A percentile compares a stretch with the other conserved stretches of the same genome.
phyloP scores from a whole-genome alignment of 2,888 invertebrate species.

The Chalcosyrphus nemorum region DNA sequence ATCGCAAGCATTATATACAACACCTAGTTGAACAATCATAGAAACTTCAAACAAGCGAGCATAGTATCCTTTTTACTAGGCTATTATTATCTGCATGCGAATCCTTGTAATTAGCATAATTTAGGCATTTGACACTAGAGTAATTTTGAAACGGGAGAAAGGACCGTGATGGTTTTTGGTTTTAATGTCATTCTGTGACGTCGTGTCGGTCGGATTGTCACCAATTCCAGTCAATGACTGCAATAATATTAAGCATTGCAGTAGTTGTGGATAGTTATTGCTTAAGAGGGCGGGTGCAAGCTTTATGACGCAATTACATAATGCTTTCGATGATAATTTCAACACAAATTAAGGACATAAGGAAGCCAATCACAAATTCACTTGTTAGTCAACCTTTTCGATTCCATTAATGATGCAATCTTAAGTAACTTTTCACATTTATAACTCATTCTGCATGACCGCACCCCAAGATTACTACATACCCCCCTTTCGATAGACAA shows the following conservation, averaged over 20 bases:
- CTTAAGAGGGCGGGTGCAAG: slow-evolving; percentile 21
- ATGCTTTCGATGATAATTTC: too few species aligned
- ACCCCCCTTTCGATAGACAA: neutral
- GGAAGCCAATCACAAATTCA: slow-evolving; percentile 4
- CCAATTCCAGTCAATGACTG: slow-evolving; percentile 18
- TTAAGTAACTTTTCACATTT: neutral
- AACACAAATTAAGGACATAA: neutral
- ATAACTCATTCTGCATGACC: neutral
- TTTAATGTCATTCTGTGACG: slow-evolving; percentile 32
- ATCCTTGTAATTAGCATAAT: slow-evolving; percentile 70
- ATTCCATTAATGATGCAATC: slow-evolving; percentile 52
- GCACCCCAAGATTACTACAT: slow-evolving; percentile 1
- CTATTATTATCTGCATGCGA: slow-evolving; percentile 63
- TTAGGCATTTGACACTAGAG: slow-evolving; percentile 58
- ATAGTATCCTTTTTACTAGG: slow-evolving; percentile 41
- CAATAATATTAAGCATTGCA: slow-evolving; percentile 45
- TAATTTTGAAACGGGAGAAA: slow-evolving; percentile 22
- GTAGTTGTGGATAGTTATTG: neutral
- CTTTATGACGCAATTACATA: slow-evolving; percentile 25
- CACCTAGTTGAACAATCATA: slow-evolving; percentile 54
- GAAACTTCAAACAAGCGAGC: slow-evolving; percentile 61
- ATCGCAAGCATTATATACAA: slow-evolving; percentile 33
- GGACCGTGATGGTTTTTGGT: slow-evolving; percentile 31
- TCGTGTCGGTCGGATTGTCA: too few species aligned
- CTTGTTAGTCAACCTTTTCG: slow-evolving; percentile 64